Conservation (phyloP, 2,797 vertebrate species). For the Pogonophryne albipinna region DNA sequence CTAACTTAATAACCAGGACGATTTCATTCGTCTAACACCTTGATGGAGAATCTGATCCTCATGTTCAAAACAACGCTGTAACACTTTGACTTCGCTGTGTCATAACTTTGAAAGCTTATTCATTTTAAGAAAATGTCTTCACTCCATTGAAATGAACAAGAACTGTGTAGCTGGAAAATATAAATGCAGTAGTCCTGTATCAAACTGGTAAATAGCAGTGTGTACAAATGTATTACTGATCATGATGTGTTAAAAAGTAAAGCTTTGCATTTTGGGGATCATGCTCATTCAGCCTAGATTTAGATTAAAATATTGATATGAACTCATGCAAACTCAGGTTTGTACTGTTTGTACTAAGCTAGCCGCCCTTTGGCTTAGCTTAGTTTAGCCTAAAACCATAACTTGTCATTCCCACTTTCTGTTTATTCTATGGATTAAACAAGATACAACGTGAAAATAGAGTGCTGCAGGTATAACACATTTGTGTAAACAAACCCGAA, state of each 20-base stretch:
- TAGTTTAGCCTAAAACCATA: neutral
- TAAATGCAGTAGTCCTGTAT: neutral
- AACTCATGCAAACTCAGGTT: neutral
- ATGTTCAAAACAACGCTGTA: conserved; percentile 17
- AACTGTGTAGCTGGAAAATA: neutral
- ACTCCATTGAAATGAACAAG: neutral
- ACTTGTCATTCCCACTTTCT: neutral
- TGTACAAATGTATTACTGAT: neutral
- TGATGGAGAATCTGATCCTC: conserved; percentile 20
- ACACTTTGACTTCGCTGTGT: neutral
- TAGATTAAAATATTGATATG: neutral
- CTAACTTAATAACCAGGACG: conserved; percentile 39
- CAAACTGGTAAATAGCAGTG: neutral
- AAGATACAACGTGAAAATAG: neutral
- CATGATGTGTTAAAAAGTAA: neutral
- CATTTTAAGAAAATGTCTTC: neutral
- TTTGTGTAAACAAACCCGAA: no score
- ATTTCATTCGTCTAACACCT: conserved; percentile 57
- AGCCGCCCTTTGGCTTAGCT: neutral
- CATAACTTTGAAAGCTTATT: neutral
- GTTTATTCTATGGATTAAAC: neutral
- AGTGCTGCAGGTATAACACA: no score
- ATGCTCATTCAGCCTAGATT: neutral
- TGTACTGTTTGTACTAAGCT: neutral
- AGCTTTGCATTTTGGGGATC: neutral